A percentile compares a stretch with the other conserved stretches of the same genome.
Conservation (phyloP, 2,797 vertebrate genomes). For the Parotocinclus haroldoi region DNA sequence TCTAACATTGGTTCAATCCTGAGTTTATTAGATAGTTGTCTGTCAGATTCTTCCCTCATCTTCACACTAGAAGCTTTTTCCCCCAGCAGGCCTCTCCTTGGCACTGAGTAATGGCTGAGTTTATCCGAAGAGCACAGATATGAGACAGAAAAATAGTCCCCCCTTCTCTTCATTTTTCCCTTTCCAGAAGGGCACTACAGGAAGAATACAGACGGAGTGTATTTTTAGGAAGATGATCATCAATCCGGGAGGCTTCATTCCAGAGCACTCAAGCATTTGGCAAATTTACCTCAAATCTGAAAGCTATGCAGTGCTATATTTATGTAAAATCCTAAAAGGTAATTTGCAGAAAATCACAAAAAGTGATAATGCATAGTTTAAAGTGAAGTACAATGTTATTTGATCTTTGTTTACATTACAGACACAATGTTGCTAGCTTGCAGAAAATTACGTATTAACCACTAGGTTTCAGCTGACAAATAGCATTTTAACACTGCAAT, state of each 20-base stretch:
- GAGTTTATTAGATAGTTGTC: conserved; percentile 27
- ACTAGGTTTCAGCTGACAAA: too few species aligned
- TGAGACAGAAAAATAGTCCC: conserved; percentile 46
- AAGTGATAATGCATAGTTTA: too few species aligned
- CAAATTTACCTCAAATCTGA: conserved; percentile 30
- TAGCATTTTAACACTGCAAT: too few species aligned
- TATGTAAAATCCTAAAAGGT: conserved; percentile 8
- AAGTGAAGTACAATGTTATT: too few species aligned
- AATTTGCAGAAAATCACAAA: neutral
- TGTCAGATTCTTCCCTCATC: conserved; percentile 29
- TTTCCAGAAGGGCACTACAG: conserved; percentile 12
- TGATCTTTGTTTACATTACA: too few species aligned
- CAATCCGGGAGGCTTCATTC: conserved; percentile 23
- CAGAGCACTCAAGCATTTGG: conserved; percentile 29
- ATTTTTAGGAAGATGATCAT: conserved; percentile 33
- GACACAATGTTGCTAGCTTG: too few species aligned
- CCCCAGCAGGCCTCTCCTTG: conserved; percentile 33
- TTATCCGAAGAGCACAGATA: conserved; percentile 42
- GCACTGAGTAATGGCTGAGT: conserved; percentile 43
- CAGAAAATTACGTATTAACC: too few species aligned
- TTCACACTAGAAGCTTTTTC: conserved; percentile 28
- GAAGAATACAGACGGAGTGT: conserved; percentile 16
- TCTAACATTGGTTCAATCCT: neutral
- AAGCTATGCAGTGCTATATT: conserved; percentile 10
- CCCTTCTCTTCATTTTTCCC: conserved; percentile 19